Conservation (phyloP, 2,113 vertebrate species). For the Tragelaphus buxtoni region DNA sequence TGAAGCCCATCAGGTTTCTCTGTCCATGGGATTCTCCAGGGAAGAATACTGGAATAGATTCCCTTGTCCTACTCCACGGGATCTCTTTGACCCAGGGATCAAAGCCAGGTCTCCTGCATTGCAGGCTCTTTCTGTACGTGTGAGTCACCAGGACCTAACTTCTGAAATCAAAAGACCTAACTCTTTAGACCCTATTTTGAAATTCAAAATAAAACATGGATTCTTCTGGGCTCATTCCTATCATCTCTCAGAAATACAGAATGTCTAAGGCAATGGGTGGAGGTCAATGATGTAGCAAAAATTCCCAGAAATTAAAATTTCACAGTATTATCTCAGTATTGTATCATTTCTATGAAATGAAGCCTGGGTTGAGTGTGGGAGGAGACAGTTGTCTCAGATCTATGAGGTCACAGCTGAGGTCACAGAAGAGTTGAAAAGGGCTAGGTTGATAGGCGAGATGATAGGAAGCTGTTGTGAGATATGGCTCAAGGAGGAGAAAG, state of each 20-base stretch:
- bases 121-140: neutral
- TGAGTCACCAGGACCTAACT: neutral
- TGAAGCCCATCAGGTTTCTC: neutral
- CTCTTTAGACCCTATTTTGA: neutral
- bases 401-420: constrained; percentile 65
- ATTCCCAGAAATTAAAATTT: neutral
- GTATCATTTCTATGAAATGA: neutral
- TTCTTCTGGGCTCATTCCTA: neutral
- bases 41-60: neutral
- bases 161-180: neutral
- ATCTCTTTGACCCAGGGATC: neutral
- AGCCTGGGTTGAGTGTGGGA: neutral
- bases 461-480: neutral
- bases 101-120: neutral
- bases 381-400: neutral
- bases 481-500: neutral
- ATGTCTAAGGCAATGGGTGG: neutral
- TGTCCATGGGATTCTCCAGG: neutral
- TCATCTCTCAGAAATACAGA: neutral
- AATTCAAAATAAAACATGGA: neutral
- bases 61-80: neutral
- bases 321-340: neutral
- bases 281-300: neutral
- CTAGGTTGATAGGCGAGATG: neutral
- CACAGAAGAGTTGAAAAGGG: constrained; percentile 44